Evolutionary conservation across 2,797 vertebrate genomes (phyloP).

Genomic region (Gymnothorax reevesii): DNA sequence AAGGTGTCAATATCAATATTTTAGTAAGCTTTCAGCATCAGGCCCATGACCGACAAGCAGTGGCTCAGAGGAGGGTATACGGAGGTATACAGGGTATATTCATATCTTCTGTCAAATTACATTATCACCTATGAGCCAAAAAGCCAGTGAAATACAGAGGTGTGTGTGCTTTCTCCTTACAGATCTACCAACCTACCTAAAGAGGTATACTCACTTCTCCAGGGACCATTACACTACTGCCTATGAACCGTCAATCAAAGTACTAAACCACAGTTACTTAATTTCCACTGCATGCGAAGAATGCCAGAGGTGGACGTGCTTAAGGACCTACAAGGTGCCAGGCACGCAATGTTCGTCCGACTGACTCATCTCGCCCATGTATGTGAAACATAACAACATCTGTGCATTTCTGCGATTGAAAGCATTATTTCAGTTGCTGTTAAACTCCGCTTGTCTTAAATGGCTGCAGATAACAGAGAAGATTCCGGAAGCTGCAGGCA

Average conservation of each 20-base stretch:
- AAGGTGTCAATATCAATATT: conserved; percentile 78
- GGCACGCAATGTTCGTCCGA: conserved; percentile 90
- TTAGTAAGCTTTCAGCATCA: conserved; percentile 89
- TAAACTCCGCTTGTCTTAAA: not conserved
- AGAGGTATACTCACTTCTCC: too few species aligned
- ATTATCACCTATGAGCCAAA: too few species aligned
- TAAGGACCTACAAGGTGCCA: conserved; percentile 80
- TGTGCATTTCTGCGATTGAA: not conserved
- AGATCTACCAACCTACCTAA: too few species aligned
- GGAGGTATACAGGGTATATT: too few species aligned
- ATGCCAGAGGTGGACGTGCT: conserved; percentile 89
- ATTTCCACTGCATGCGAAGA: conserved; percentile 87
- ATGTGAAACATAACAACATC: conserved; percentile 82
- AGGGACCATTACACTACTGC: conserved; percentile 52
- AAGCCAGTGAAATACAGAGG: too few species aligned
- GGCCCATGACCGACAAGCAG: conserved; percentile 55
- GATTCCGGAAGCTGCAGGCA: not conserved
- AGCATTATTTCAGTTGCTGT: not conserved
- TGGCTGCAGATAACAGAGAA: not conserved
- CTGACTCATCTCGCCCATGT: conserved; percentile 95
- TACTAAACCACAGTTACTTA: conserved; percentile 83
- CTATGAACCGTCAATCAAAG: conserved; percentile 83
- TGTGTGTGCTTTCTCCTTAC: too few species aligned
- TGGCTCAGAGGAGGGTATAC: too few species aligned
- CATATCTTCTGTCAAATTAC: too few species aligned